phyloP scores from a whole-genome alignment of 2,888 invertebrate genomes.

The Cataglyphis rosenhaueri region DNA sequence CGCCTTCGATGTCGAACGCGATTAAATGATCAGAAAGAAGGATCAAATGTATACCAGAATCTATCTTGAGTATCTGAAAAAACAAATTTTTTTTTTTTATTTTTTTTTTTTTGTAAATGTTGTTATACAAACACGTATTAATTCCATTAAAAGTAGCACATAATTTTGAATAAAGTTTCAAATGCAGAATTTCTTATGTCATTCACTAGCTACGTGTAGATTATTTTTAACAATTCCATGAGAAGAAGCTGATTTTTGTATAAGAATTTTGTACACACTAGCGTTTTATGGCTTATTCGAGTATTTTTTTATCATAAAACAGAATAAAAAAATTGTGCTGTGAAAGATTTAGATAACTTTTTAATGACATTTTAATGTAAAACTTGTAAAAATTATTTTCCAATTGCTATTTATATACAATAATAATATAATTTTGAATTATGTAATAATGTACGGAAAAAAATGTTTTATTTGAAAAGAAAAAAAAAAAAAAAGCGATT shows the following conservation, averaged over 20 bases:
- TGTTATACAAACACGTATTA: constrained; percentile 1
- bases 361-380: not conserved
- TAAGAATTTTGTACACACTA: not conserved
- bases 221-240: not conserved
- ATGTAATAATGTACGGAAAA: not conserved
- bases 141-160: not conserved
- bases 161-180: not conserved
- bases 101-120: constrained; percentile 1
- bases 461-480: not conserved
- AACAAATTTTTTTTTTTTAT: not conserved
- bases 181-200: not conserved
- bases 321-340: not conserved
- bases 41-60: not conserved
- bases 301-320: not conserved
- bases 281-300: not conserved
- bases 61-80: not conserved
- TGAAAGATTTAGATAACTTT: not conserved
- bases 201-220: not conserved
- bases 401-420: constrained; percentile 14
- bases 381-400: constrained; percentile 36
- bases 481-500: not conserved
- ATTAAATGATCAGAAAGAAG: not conserved
- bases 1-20: constrained; percentile 9
- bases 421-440: not conserved
- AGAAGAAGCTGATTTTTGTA: not conserved